These are phyloP conservation scores for Latheticus oryzae DNA, from an alignment of 2,888 invertebrate species.

Conservation along the genomic window DNA sequence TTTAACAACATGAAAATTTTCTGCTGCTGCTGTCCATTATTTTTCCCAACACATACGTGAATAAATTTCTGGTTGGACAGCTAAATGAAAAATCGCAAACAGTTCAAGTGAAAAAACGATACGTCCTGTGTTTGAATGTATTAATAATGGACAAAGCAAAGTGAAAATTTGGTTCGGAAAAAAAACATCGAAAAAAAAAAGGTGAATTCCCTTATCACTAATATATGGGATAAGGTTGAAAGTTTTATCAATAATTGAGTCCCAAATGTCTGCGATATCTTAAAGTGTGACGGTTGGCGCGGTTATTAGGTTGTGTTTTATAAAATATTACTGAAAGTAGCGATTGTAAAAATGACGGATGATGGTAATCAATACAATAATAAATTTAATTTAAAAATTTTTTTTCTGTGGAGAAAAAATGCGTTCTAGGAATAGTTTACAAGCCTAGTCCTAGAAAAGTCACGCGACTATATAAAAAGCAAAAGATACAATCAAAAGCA, in stretches of 20 bases:
- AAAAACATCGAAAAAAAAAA: conserved; percentile 11
- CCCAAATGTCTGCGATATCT: no score
- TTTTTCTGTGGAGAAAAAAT: conserved; percentile 9
- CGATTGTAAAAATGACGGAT: no score
- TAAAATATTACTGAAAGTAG: no score
- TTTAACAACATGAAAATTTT: no score
- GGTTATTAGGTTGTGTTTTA: no score
- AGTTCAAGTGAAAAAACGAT: conserved; percentile 13
- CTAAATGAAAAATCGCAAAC: conserved; percentile 21
- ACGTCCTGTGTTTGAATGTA: conserved; percentile 18
- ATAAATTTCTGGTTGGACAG: conserved; percentile 9
- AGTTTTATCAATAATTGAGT: conserved; percentile 18
- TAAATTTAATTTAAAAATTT: no score
- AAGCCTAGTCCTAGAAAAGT: conserved; percentile 29
- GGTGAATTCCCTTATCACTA: conserved; percentile 9
- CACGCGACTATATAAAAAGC: conserved; percentile 32
- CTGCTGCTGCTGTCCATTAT: no score
- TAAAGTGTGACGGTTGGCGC: no score
- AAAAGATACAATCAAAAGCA: conserved; percentile 28
- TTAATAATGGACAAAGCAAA: conserved; percentile 18
- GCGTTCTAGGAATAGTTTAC: conserved; percentile 20
- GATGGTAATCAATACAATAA: no score
- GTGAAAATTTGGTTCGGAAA: conserved; percentile 15
- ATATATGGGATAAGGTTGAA: conserved; percentile 18
- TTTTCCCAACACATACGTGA: no score